These are phyloP conservation scores for Eufriesea mexicana DNA, from an alignment of 1,140 invertebrate species.

Conservation along the genomic window DNA sequence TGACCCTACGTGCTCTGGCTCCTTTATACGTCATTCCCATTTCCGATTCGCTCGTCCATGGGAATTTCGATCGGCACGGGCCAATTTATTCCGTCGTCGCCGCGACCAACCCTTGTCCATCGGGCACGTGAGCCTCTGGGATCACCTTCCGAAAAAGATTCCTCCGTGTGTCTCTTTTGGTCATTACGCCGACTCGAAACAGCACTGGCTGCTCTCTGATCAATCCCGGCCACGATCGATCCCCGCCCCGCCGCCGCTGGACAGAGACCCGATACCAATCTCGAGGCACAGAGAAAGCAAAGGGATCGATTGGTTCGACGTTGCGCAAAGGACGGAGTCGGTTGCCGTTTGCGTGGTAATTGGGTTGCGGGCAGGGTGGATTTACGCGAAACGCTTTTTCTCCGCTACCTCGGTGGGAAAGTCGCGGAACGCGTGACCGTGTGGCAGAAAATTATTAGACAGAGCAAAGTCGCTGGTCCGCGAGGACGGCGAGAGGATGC, in stretches of 20 bases:
- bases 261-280: constrained; percentile 32
- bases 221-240: background rate
- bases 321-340: too few relatives aligned
- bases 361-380: too few relatives aligned
- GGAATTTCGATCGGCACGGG: constrained; percentile 55
- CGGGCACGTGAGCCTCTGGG: constrained; percentile 23
- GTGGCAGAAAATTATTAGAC: background rate
- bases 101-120: background rate
- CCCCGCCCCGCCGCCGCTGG: background rate
- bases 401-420: background rate
- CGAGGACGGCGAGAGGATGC: background rate
- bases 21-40: constrained; percentile 70
- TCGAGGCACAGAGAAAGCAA: too few relatives aligned
- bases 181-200: constrained; percentile 28
- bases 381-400: background rate
- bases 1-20: constrained; percentile 73
- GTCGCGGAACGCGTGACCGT: too few relatives aligned
- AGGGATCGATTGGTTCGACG: too few relatives aligned
- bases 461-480: background rate
- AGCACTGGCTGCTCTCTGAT: background rate
- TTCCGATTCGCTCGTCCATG: constrained; percentile 66
- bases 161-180: constrained; percentile 15
- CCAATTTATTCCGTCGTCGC: constrained; percentile 59
- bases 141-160: constrained; percentile 16
- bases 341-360: background rate